phyloP scores from a whole-genome alignment of 2,797 vertebrate species.

The Neosilurus mollespiculum region DNA sequence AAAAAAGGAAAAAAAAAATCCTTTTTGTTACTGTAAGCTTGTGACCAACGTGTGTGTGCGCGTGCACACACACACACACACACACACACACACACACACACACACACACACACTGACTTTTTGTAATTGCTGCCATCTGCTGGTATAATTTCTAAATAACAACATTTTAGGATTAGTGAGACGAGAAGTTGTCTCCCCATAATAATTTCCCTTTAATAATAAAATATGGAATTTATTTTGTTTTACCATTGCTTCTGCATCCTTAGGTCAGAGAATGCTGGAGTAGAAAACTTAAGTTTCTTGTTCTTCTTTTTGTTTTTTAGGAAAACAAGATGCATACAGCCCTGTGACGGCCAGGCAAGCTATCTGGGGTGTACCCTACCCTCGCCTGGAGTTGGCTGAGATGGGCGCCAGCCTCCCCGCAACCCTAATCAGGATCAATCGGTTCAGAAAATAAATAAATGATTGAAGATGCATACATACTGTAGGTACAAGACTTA shows the following conservation, averaged over 20 bases:
- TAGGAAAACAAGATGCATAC: neutral
- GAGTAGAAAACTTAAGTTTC: neutral
- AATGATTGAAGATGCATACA: neutral
- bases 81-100: neutral
- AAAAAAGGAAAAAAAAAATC: neutral
- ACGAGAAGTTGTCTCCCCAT: neutral
- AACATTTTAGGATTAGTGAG: neutral
- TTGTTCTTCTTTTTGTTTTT: neutral
- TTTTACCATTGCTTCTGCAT: neutral
- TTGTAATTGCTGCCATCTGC: constrained; percentile 45
- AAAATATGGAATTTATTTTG: neutral
- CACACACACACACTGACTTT: neutral
- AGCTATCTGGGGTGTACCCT: no score
- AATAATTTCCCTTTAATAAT: neutral
- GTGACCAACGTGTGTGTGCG: no score
- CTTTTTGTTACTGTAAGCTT: neutral
- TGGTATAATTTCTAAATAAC: constrained; percentile 31
- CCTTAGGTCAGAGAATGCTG: neutral
- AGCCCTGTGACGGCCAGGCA: neutral
- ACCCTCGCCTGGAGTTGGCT: no score
- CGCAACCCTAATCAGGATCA: no score
- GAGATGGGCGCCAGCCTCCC: no score
- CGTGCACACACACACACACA: constrained; percentile 1
- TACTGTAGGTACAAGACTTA: neutral
- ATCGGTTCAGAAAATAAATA: no score